Base-by-base conservation (phyloP, 2,888 invertebrate genomes). In the Drosophila affinis region DNA sequence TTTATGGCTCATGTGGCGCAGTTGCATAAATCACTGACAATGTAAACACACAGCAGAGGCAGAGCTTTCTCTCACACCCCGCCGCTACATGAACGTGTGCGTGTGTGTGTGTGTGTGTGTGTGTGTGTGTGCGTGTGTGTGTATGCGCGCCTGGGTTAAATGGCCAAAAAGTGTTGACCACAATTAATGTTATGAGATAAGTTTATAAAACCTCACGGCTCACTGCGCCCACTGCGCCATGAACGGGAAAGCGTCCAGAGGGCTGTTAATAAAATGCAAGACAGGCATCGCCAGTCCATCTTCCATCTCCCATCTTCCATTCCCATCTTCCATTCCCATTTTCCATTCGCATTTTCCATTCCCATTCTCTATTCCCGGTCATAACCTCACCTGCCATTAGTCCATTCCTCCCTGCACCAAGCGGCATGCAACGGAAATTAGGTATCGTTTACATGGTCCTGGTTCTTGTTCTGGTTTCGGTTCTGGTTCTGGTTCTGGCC, bases 141-240 rank as follows among this genome's bases (percentile, higher is more conserved):
- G 54, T 69, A 67, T 27, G 53, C 55, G 53, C 55, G 71, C 24
- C 72, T 73, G 68, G 71, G 71, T 76, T 75, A 81, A 88, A 85
- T 88, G 89, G 87, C 87, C 85, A 82, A 67, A 87, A 88, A 88
- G 81, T 83, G 83, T 89, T 84, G 87, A 87, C 91, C 91, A 89
- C 91, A 91, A 91, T 91, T 91, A 91, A 91, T 91, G 91, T 90
- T 91, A 91, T 91, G 90, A 86, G 88, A 89, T 90, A 84, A 89
- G 90, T 89, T 89, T 89, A 82, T 88, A 85, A 85, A 84, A 68
- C 77, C 85, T 62, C 86, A 85, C 74, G 76, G 87, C 84, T 78
- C 76, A 69, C 72, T 81, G 59, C 47, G 34, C 46, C 27, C 45
- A 1, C 1, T 1, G 18, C 12, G 32, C 14, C 32, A 18, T 21